phyloP scores from a whole-genome alignment of 2,888 invertebrate genomes.

The Archips xylosteana region DNA sequence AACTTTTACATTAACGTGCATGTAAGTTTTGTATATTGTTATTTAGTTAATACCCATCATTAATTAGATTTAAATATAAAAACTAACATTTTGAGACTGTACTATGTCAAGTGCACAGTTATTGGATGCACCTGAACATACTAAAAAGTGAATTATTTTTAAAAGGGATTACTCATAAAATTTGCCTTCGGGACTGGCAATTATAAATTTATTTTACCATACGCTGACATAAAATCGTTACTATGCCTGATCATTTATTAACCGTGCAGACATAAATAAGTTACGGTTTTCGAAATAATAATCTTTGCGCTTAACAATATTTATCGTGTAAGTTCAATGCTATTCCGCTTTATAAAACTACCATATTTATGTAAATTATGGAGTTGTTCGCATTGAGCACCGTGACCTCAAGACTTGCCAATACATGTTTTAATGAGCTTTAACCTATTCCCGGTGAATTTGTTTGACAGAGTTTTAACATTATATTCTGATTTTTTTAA shows the following conservation, averaged over 20 bases:
- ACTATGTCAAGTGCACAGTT: not conserved
- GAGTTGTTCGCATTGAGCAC: not conserved
- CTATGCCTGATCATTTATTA: not conserved
- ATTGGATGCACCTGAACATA: not conserved
- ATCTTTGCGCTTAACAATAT: not conserved
- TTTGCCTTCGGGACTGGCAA: constrained; percentile 8
- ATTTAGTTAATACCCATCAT: not conserved
- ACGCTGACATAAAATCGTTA: not conserved
- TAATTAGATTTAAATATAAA: not conserved
- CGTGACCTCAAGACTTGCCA: not conserved
- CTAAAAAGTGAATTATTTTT: not conserved
- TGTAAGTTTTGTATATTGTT: not conserved
- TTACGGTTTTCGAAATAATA: not conserved
- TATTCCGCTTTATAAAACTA: not conserved
- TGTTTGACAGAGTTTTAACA: not conserved
- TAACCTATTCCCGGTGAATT: not conserved
- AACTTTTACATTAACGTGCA: constrained; percentile 28
- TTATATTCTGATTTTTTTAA: not conserved
- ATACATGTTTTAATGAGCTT: not conserved
- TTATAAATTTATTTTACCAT: not conserved
- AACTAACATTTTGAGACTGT: not conserved
- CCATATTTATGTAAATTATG: not conserved
- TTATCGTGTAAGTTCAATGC: not conserved
- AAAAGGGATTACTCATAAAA: not conserved
- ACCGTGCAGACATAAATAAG: not conserved